Base-by-base conservation (phyloP, 2,888 invertebrate genomes). In the Phorcus lineatus region DNA sequence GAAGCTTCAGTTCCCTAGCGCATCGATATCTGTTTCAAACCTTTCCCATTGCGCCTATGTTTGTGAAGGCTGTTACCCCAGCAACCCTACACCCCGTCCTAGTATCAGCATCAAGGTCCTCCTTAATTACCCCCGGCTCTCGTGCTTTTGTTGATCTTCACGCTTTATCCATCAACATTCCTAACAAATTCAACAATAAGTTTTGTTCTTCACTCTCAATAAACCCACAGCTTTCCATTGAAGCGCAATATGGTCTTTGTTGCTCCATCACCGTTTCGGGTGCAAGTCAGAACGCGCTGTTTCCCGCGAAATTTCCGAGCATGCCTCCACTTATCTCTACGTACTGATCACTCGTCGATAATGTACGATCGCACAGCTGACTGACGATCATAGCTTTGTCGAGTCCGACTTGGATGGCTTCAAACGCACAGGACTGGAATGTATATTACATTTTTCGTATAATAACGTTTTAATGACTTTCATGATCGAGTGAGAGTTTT, bases 101-200 rank as follows among this genome's bases (percentile, higher is more conserved):
- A 62, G 62, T 62, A 62, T 28, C 62, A 62, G 62, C 62, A 62
- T 62, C 62, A 62, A 62, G 62, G 28, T 16, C 28, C 62, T 13
- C 17, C 62, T 62, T 62, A 62, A 62, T 62, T 62, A 62, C 62
- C 62, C 62, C 28, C 40, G 70, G 40, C 40, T 36, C 70, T 36
- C 70, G 40, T 36, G 28, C 28, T 36, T 17, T 19, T 40, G 70
- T 31, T 40, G 36, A 36, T 31, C 70, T 70, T 70, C 70, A 16
- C 31, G 36, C 16, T 70, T 70, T 70, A 70, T 70, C 70, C 70
- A 36, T 70, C 70, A 70, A 36, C 70, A 70, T 70, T 70, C 70
- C 40, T 13, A 40, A 70, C 36, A 40, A 70, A 40, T 70, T 70
- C 70, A 28, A 70, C 70, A 70, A 70, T 31, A 36, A 31, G 70